Percentiles rank a stretch among this genome's conserved stretches.
Evolutionary conservation across 1,140 invertebrate species (phyloP).

Genomic region (Hetaerina americana): DNA sequence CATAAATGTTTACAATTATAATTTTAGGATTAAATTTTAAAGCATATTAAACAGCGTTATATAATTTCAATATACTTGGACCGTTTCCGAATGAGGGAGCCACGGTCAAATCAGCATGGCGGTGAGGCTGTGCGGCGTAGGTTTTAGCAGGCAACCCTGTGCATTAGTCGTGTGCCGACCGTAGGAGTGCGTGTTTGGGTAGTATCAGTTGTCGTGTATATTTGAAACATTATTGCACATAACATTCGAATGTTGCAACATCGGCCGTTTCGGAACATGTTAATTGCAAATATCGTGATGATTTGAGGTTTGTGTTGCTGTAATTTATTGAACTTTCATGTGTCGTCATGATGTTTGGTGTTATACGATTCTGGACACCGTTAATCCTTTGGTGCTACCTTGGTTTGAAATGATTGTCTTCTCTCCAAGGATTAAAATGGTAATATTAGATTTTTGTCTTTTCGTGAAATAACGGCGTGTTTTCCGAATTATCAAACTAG

Average conservation of each 20-base stretch:
- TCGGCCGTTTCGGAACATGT: background rate
- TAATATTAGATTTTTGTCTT: background rate
- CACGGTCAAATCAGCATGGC: background rate
- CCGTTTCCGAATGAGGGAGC: background rate
- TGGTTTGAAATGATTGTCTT: background rate
- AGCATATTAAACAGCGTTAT: too few species aligned
- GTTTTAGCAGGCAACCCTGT: background rate
- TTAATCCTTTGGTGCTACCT: background rate
- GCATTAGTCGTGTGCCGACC: background rate
- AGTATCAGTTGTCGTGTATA: background rate
- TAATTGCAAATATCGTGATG: background rate
- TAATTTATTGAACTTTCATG: background rate
- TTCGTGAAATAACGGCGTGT: background rate
- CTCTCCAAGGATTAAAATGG: background rate
- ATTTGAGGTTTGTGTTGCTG: background rate
- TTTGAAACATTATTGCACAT: background rate
- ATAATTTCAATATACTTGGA: too few species aligned
- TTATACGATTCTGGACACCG: background rate
- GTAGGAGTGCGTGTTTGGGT: background rate
- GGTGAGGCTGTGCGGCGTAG: background rate
- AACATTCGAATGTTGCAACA: background rate
- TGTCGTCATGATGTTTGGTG: background rate
- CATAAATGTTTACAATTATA: too few species aligned
- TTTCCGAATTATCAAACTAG: background rate
- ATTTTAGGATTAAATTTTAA: too few species aligned